Conservation (phyloP, 2,113 vertebrate genomes). For the Gobio gobio region DNA sequence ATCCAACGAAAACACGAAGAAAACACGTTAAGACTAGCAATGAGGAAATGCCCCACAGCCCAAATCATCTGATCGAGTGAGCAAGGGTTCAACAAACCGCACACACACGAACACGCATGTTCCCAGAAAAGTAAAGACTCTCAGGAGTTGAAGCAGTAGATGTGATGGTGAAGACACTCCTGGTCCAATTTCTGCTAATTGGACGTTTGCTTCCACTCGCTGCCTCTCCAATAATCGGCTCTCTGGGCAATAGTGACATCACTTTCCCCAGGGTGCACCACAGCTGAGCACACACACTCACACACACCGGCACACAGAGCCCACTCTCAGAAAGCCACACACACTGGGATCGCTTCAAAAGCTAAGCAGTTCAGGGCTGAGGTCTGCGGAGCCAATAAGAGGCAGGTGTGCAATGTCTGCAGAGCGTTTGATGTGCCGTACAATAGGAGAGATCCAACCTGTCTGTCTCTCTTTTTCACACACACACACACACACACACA, state of each 20-base stretch:
- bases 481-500: not conserved
- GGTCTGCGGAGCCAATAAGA: not conserved
- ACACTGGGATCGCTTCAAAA: conserved; percentile 6
- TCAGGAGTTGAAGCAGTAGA: not conserved
- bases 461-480: not conserved
- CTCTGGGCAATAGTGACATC: conserved; percentile 28
- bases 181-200: conserved; percentile 32
- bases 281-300: conserved; percentile 1
- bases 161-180: not conserved
- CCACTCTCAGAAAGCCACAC: not conserved
- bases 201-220: not conserved
- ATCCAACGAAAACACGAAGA: not conserved
- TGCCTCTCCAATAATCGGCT: conserved; percentile 5
- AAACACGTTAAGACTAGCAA: conserved; percentile 1
- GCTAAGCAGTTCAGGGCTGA: conserved; percentile 1
- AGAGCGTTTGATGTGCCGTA: conserved; percentile 35
- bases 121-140: not conserved
- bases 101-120: conserved; percentile 17
- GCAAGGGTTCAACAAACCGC: conserved; percentile 52
- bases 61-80: conserved; percentile 55
- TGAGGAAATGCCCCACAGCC: conserved; percentile 14
- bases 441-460: not conserved
- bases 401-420: conserved; percentile 17
- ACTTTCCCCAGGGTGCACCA: conserved; percentile 25
- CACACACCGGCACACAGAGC: not conserved